Evolutionary conservation across 2,888 invertebrate species (phyloP), one percentile per base, ranked within the genome.

Genomic region (Pterostichus madidus): DNA sequence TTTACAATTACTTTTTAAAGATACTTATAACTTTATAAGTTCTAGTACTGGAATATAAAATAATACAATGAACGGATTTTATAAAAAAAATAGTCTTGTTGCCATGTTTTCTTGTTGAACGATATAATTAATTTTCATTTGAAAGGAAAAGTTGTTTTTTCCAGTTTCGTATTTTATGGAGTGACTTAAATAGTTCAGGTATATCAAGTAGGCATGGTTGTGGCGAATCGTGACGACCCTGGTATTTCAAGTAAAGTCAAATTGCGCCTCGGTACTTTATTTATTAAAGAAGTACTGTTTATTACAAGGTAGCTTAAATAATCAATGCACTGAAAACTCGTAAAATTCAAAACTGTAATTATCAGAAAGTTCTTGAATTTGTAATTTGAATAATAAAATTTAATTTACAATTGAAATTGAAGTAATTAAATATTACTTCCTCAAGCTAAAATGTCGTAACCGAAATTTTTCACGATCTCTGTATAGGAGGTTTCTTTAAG

Each of bases 131-230:
- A 61, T n/a, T 61, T 61, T 61, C 61, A 5, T 61, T 31, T 24
- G 61, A 61, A 61, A 61, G 61, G 61, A 61, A 32, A 61, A 61
- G 61, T 61, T 31, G n/a, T 17, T 61, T 61, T 61, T 61, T 61
- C 32, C 32, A 61, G 61, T 61, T 59, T 59, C 11, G n/a, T 49
- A n/a, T 24, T 61, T 32, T 61, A 61, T 61, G 32, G 61, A 61
- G 31, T 32, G 61, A 32, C 0, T 32, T 4, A 61, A 56, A 56
- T 10, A 56, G n/a, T 53, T 13, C 53, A 24, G 39, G 39, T 39
- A 39, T 39, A 39, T 39, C 39, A 39, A 39, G 39, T 39, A 39
- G 5, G 39, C 39, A 7, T 39, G 39, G 39, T 8, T 39, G 39
- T 39, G 8, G 8, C 39, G 39, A 56, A 17, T 56, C 56, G 56